These are phyloP conservation scores for Tuberolachnus salignus DNA, from an alignment of 2,888 invertebrate species.

Conservation along the genomic window DNA sequence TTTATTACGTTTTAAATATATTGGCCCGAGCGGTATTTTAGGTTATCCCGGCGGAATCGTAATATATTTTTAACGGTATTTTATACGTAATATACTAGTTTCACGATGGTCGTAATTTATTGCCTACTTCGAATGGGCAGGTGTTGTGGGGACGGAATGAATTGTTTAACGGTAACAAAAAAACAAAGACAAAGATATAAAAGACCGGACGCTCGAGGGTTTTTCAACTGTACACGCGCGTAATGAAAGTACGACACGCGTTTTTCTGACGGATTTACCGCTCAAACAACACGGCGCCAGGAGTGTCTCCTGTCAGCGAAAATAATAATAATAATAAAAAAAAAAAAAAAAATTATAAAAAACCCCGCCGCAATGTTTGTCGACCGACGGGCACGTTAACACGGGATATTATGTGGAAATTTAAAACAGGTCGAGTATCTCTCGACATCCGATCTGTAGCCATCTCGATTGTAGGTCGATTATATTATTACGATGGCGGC, in stretches of 20 bases:
- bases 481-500: too few species aligned
- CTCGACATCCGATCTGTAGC: neutral
- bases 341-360: too few species aligned
- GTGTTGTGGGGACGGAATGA: neutral
- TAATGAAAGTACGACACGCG: conserved; percentile 19
- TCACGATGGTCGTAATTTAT: too few species aligned
- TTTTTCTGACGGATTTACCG: conserved; percentile 6
- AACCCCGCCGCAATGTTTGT: neutral
- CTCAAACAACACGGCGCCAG: neutral
- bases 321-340: too few species aligned
- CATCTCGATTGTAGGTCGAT: neutral
- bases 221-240: neutral
- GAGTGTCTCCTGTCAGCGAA: neutral
- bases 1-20: too few species aligned
- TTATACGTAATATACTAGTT: too few species aligned
- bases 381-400: neutral
- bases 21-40: too few species aligned
- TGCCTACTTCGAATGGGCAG: too few species aligned
- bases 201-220: neutral
- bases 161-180: neutral
- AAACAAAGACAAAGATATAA: neutral
- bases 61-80: too few species aligned
- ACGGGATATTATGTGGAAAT: neutral
- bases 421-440: neutral
- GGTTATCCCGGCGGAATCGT: too few species aligned